These are phyloP conservation scores for Agrochola litura DNA, from an alignment of 2,888 invertebrate genomes.

Conservation along the genomic window DNA sequence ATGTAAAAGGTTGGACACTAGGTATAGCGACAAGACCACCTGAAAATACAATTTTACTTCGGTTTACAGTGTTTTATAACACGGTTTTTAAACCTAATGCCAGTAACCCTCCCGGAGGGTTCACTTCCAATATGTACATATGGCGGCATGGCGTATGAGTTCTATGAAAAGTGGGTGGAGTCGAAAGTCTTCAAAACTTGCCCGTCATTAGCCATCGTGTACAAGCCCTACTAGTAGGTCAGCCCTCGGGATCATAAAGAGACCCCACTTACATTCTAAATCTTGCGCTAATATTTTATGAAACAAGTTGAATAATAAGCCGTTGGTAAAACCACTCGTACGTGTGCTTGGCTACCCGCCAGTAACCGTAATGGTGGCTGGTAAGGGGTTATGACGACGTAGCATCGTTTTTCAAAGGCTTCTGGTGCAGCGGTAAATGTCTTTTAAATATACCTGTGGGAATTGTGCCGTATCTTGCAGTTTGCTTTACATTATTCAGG, in stretches of 20 bases:
- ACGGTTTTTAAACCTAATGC: too few relatives aligned
- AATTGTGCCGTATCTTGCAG: conserved; percentile 42
- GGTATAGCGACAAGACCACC: too few relatives aligned
- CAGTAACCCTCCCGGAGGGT: too few relatives aligned
- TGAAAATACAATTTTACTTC: too few relatives aligned
- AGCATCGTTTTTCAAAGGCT: conserved; percentile 60
- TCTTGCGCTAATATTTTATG: conserved; percentile 55
- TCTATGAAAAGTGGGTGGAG: too few relatives aligned
- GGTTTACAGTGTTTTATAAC: too few relatives aligned
- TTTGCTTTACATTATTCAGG: conserved; percentile 37
- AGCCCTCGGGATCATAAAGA: conserved; percentile 12
- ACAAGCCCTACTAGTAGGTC: background rate
- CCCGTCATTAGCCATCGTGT: background rate
- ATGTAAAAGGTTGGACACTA: too few relatives aligned
- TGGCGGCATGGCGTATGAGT: too few relatives aligned
- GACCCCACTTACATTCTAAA: conserved; percentile 42
- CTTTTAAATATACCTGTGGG: conserved; percentile 61
- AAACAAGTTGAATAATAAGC: conserved; percentile 63
- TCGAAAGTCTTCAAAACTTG: background rate
- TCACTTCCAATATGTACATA: too few relatives aligned
- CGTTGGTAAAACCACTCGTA: conserved; percentile 47
- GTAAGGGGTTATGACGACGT: conserved; percentile 53
- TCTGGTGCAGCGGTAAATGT: conserved; percentile 46
- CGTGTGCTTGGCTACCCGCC: conserved; percentile 59
- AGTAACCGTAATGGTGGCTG: conserved; percentile 41